Percentiles rank a stretch among this genome's conserved stretches.
These are phyloP conservation scores for Tipula unca DNA, from an alignment of 2,888 invertebrate genomes.

Conservation along the genomic window DNA sequence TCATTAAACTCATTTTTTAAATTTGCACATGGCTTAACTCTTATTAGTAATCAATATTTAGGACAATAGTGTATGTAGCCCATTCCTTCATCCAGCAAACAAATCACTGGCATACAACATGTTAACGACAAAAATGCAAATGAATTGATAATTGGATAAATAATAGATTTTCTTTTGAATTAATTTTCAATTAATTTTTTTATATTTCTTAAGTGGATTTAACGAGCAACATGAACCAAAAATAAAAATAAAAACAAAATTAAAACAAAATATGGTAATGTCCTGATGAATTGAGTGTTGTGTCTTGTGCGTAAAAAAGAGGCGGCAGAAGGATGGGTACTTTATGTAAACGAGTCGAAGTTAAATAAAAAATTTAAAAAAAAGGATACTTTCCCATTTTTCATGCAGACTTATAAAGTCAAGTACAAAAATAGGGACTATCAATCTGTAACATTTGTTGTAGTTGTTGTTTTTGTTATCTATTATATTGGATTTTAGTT, in stretches of 20 bases:
- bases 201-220: not conserved
- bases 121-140: not conserved
- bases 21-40: too few species aligned
- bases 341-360: too few species aligned
- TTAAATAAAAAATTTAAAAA: too few species aligned
- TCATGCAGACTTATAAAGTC: not conserved
- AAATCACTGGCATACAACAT: not conserved
- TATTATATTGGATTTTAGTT: not conserved
- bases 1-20: too few species aligned
- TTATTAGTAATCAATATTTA: too few species aligned
- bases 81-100: too few species aligned
- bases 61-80: too few species aligned
- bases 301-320: not conserved
- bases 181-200: not conserved
- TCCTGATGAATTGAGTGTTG: not conserved
- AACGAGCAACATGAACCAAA: not conserved
- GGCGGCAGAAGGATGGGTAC: not conserved
- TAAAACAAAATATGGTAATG: not conserved
- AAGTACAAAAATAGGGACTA: not conserved
- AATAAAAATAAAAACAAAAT: not conserved
- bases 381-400: not conserved
- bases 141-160: not conserved
- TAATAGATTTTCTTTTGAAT: not conserved
- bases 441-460: slow-evolving; percentile 1
- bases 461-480: not conserved